Base-by-base conservation (phyloP, 92 coral and sea anemone species). In the Palythoa caribaeorum region DNA sequence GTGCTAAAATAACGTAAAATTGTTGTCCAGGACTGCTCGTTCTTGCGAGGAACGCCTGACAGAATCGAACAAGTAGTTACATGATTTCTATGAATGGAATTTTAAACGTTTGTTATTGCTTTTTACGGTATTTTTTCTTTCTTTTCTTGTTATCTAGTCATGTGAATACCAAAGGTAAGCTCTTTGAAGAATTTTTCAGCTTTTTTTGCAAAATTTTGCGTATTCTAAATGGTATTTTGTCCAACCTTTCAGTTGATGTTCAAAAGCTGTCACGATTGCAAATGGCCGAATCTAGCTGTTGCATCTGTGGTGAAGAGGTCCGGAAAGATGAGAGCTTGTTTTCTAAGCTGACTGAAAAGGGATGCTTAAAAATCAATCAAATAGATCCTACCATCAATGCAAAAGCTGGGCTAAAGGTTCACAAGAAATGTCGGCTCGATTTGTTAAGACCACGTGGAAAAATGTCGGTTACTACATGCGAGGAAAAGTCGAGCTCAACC, bases 341-440 rank as follows among this genome's bases (percentile, higher is more conserved):
- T 71, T n/a, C 12, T 9, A 78, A 71, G 12, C 44, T 84, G 3
- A 84, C 88, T 71, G 62, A 71, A 39, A 71, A 84, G 60, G 79
- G 88, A 9, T 84, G 88, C 60, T 19, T 71, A 15, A 84, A 28
- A 15, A 84, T 84, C 11, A 84, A 84, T 51, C 62, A 44, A 71
- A 48, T 84, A 14, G 21, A 84, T 60, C 53, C 16, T 69, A 14
- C 66, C 16, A 12, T 71, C 37, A 53, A 37, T 36, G 79, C 44
- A 71, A 70, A 69, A 71, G 75, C 88, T 9, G 88, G 88, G 8
- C 75, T 51, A 21, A 84, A 71, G 65, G 88, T 71, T 3, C 88
- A 84, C 75, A 37, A 50, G 60, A 71, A 84, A 69, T 84, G 88
- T 50, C 79, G 88, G 20, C 70, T 84, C 60, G 69, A 84, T 50